Percentiles rank a stretch among this genome's conserved stretches.
Conservation (phyloP, 2,113 vertebrate genomes). For the Alethe diademata region DNA sequence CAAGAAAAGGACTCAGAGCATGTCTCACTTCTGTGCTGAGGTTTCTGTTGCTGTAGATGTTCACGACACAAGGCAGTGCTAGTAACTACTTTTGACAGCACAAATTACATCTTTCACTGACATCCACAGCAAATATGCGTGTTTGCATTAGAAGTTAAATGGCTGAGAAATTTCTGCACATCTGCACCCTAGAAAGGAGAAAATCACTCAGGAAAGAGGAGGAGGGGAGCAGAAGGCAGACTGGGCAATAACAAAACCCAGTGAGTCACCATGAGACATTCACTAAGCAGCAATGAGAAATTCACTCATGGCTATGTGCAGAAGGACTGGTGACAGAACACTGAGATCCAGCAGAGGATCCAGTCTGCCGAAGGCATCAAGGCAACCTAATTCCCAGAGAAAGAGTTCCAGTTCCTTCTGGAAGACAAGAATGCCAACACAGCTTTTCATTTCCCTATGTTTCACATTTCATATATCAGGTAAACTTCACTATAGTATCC, state of each 20-base stretch:
- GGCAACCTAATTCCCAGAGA: background rate
- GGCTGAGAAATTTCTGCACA: background rate
- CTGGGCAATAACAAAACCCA: conserved; percentile 22
- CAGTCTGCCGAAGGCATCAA: background rate
- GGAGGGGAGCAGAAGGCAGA: conserved; percentile 48
- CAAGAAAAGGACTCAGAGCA: background rate
- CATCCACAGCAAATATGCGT: background rate
- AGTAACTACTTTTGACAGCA: conserved; percentile 20
- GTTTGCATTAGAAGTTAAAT: background rate
- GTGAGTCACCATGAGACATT: conserved; percentile 31
- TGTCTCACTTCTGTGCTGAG: background rate
- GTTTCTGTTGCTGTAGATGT: background rate
- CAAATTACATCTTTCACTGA: conserved; percentile 7
- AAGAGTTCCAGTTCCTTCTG: background rate
- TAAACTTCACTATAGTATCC: background rate
- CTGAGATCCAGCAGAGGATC: background rate
- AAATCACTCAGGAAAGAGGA: conserved; percentile 27
- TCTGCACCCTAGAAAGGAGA: background rate
- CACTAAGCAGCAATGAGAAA: conserved; percentile 5
- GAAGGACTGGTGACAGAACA: conserved; percentile 6
- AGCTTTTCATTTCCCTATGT: background rate
- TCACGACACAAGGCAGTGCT: background rate
- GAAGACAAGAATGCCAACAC: background rate
- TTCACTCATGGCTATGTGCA: background rate
- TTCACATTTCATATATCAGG: background rate